phyloP scores from a whole-genome alignment of 2,888 invertebrate species.

The Platynereis dumerilii region DNA sequence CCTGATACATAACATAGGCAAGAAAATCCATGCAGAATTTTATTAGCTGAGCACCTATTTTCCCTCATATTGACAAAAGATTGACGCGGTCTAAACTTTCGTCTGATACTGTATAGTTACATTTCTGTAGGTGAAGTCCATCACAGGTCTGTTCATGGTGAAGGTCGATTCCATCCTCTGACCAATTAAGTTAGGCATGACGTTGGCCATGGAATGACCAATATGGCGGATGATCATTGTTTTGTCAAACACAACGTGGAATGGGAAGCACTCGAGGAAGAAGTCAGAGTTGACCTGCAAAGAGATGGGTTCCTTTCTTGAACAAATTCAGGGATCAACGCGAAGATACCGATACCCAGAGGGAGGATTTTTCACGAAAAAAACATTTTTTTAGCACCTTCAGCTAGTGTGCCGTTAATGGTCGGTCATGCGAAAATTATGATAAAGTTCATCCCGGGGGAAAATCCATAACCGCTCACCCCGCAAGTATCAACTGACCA shows the following conservation, averaged over 20 bases:
- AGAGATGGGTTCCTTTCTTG: neutral
- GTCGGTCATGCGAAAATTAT: slow-evolving; percentile 90
- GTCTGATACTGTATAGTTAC: no score
- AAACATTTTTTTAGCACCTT: slow-evolving; percentile 85
- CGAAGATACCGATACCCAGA: slow-evolving; percentile 77
- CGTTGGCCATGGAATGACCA: slow-evolving; percentile 7
- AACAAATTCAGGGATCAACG: no score
- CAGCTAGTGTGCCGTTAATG: slow-evolving; percentile 88
- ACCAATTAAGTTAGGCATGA: slow-evolving; percentile 19
- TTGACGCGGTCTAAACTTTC: no score
- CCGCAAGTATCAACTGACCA: no score
- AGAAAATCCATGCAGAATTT: no score
- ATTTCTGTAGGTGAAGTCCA: slow-evolving; percentile 26
- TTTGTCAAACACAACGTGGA: slow-evolving; percentile 94
- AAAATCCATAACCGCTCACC: no score
- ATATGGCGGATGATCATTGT: slow-evolving; percentile 44
- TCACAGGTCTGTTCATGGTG: slow-evolving; percentile 14
- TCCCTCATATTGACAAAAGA: no score
- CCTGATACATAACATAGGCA: no score
- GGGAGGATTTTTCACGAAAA: slow-evolving; percentile 89
- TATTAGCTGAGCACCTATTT: no score
- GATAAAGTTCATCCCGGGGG: neutral
- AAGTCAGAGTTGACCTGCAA: slow-evolving; percentile 10
- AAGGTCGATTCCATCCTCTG: slow-evolving; percentile 20
- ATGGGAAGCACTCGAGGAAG: slow-evolving; percentile 89